These are phyloP conservation scores for Agapornis canus DNA, from an alignment of 2,797 vertebrate genomes.

Conservation along the genomic window DNA sequence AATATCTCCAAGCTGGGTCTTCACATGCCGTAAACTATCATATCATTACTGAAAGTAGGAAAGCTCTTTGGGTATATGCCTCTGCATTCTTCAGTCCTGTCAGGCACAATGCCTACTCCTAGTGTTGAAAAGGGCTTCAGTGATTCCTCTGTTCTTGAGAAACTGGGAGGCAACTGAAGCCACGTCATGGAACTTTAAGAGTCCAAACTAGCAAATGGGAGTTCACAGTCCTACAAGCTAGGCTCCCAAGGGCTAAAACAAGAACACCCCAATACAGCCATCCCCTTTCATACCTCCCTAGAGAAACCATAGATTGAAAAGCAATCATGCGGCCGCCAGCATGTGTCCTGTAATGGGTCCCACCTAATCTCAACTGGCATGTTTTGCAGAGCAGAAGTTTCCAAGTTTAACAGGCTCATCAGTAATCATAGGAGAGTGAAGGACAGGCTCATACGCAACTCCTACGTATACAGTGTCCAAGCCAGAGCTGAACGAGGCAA, in stretches of 20 bases:
- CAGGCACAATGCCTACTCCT: not conserved
- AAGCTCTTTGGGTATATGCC: not conserved
- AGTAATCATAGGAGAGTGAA: not conserved
- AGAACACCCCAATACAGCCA: not conserved
- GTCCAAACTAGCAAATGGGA: not conserved
- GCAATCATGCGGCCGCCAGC: not conserved
- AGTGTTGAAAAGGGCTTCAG: not conserved
- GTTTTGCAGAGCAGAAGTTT: not conserved
- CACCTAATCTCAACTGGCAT: rapidly evolving
- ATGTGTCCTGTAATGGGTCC: not conserved
- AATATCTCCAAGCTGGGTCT: not conserved
- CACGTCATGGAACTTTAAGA: not conserved
- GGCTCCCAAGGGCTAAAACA: not conserved
- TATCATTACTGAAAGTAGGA: not conserved
- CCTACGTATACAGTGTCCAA: not conserved
- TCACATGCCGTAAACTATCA: not conserved
- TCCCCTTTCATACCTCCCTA: not conserved
- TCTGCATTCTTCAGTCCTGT: not conserved
- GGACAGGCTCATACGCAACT: not conserved
- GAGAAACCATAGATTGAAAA: not conserved
- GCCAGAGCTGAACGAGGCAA: not conserved
- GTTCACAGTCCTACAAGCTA: not conserved
- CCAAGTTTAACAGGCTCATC: not conserved
- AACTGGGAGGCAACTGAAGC: not conserved
- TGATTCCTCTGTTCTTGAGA: not conserved